Evolutionary conservation across 2,888 invertebrate species (phyloP), one percentile per base, ranked within the genome.

Genomic region (Hirudinaria manillensis): DNA sequence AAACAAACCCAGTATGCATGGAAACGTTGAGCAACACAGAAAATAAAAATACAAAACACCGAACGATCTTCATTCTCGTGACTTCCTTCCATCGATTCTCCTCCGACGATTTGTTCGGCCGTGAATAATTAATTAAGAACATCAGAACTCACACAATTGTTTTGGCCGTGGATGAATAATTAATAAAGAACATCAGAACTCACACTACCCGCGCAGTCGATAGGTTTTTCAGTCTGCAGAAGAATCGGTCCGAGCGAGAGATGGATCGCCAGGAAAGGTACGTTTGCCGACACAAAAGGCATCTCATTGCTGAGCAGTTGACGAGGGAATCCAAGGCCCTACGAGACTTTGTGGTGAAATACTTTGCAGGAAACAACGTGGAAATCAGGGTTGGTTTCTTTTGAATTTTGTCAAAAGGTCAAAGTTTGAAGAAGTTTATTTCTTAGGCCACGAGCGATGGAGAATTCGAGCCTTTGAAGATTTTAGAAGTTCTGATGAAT

Each of bases 401-500:
- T 61, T n/a, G 24, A 61, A 3, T 16, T 61, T 27, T 4, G 24
- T 53, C 21, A 53, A 21, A 24, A 27, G 13, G 7, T n/a, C 7
- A n/a, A 61, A 13, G n/a, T 21, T 27, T 61, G 61, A 56, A 56
- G 24, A 7, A n/a, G 13, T 61, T 61, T 7, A 2, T 32, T 72
- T 56, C 7, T 36, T 53, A 72, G 72, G 56, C 10, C 34, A 34
- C 55, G 21, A 21, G 27, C 21, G 24, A 27, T 10, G 55, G 55
- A 29, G 55, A 27, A 16, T 27, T 45, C 29, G 66, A 74, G 66
- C 27, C 38, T 7, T 74, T 66, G 38, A 74, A 66, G 51, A 36
- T 65, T 65, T 29, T 66, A n/a, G 74, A 74, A 29, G n/a, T 74
- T 34, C 27, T 74, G 34, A 36, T 61, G 24, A 65, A 66, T 34